Percentiles rank a stretch among this genome's conserved stretches.
Conservation (phyloP, 2,888 invertebrate genomes). For the Tiliacea citrago region DNA sequence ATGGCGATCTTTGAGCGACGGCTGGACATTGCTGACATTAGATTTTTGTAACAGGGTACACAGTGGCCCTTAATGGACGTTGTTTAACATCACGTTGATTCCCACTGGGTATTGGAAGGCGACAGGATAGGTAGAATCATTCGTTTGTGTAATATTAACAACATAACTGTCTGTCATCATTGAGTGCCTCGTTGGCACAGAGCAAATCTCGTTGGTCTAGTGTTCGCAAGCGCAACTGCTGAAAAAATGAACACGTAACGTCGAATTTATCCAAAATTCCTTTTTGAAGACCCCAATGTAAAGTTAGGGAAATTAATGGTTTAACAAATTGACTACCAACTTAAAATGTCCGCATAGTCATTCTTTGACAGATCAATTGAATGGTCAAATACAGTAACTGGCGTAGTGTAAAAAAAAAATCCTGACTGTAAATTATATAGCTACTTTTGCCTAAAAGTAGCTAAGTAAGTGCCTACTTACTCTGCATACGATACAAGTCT, state of each 20-base stretch:
- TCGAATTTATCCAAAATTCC: background rate
- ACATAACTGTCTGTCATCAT: background rate
- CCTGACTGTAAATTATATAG: too few species aligned
- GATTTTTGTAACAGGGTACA: constrained; percentile 2
- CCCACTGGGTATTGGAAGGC: background rate
- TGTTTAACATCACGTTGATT: too few species aligned
- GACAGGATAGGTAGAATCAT: background rate
- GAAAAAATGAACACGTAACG: background rate
- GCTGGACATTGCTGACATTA: constrained; percentile 1
- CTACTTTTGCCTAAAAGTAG: too few species aligned
- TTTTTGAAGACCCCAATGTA: background rate
- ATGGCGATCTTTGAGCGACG: constrained; percentile 37
- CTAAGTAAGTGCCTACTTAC: background rate
- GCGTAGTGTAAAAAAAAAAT: too few species aligned
- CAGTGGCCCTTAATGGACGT: background rate
- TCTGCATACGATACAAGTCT: background rate
- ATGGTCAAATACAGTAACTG: background rate
- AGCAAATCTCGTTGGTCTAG: background rate
- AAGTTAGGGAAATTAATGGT: too few species aligned
- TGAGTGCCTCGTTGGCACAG: background rate
- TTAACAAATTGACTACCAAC: background rate
- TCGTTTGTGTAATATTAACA: background rate
- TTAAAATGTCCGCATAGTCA: background rate
- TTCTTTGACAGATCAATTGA: background rate
- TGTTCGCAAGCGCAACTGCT: background rate